Percentiles rank a stretch among this genome's conserved stretches.
Evolutionary conservation across 2,113 vertebrate species (phyloP).

Genomic region (Gallinago paraguaiae): DNA sequence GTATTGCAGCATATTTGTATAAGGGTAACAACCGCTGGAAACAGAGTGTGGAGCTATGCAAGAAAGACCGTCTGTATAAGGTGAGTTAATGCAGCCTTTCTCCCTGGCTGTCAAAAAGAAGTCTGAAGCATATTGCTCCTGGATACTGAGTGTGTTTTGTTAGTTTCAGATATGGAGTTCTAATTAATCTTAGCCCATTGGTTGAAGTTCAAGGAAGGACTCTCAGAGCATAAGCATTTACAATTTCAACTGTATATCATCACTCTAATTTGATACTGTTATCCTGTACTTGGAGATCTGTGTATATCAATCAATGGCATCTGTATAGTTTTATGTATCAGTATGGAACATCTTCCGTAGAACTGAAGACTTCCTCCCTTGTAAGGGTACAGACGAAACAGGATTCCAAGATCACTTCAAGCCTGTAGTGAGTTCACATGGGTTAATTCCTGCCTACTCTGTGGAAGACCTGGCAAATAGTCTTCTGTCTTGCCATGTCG

Average conservation of each 20-base stretch:
- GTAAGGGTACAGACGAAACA: neutral
- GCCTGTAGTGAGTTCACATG: neutral
- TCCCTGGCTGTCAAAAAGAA: neutral
- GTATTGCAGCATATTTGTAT: constrained; percentile 89
- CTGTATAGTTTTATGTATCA: neutral
- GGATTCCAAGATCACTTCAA: neutral
- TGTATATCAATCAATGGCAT: neutral
- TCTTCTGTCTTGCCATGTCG: neutral
- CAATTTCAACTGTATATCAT: neutral
- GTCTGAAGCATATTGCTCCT: neutral
- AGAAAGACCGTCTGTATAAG: constrained; percentile 91
- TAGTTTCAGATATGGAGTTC: neutral
- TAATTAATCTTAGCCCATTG: neutral
- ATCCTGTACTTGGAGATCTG: neutral
- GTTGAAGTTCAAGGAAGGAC: neutral
- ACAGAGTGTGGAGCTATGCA: constrained; percentile 92
- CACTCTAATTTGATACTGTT: neutral
- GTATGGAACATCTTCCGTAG: neutral
- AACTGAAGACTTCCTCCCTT: neutral
- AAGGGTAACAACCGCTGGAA: constrained; percentile 90
- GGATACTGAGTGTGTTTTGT: neutral
- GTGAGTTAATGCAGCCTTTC: constrained; percentile 50
- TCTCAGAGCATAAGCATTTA: neutral
- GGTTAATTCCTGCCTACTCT: neutral
- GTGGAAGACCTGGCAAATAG: neutral